phyloP scores from a whole-genome alignment of 2,113 vertebrate genomes.

The Hippocampus comes region DNA sequence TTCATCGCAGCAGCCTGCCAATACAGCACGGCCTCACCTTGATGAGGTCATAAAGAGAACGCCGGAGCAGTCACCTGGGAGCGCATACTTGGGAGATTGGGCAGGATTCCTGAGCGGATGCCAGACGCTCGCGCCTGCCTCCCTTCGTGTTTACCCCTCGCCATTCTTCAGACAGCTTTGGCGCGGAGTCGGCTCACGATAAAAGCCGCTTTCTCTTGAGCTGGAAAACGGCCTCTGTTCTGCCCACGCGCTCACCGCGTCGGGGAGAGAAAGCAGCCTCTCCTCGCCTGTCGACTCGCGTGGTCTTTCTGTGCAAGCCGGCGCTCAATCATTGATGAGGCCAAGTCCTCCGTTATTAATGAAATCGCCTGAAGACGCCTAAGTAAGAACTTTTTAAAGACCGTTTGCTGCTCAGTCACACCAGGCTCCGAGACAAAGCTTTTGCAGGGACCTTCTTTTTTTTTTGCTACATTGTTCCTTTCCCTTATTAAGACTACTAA shows the following conservation, averaged over 20 bases:
- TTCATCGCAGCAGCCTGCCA: constrained; percentile 26
- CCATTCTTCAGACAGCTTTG: constrained; percentile 23
- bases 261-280: constrained; percentile 38
- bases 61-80: constrained; percentile 16
- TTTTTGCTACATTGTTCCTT: not conserved
- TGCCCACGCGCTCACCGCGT: constrained; percentile 10
- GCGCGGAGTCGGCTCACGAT: constrained; percentile 23
- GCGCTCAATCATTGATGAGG: constrained; percentile 60
- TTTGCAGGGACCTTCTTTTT: constrained; percentile 14
- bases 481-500: too few species aligned
- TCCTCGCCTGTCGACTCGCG: constrained; percentile 32
- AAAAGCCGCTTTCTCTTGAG: constrained; percentile 45
- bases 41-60: constrained; percentile 54
- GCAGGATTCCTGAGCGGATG: constrained; percentile 6
- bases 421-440: constrained; percentile 16
- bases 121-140: constrained; percentile 16
- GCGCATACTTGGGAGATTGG: constrained; percentile 21
- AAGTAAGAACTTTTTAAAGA: constrained; percentile 18
- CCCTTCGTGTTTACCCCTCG: constrained; percentile 28
- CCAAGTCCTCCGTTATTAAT: constrained; percentile 45
- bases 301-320: constrained; percentile 36
- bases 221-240: constrained; percentile 49
- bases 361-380: constrained; percentile 45
- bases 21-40: constrained; percentile 28
- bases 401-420: constrained; percentile 20